phyloP scores from a whole-genome alignment of 2,888 invertebrate genomes.

The Heliconius hortense region DNA sequence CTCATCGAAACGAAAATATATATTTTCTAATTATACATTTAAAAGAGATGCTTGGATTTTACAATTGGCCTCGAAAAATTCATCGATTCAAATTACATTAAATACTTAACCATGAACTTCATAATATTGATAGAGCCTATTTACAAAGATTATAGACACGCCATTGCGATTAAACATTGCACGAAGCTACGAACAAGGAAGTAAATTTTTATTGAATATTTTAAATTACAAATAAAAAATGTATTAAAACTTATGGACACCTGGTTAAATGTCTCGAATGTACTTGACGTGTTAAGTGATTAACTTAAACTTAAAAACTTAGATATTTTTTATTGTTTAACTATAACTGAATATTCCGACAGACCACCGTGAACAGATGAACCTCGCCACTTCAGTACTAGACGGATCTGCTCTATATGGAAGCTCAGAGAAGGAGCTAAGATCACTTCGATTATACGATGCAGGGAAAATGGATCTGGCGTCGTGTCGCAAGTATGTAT shows the following conservation, averaged over 20 bases:
- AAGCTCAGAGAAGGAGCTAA: slow-evolving; percentile 86
- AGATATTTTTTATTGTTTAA: too few species aligned
- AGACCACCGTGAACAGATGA: slow-evolving; percentile 92
- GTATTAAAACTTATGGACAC: neutral
- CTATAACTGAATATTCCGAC: slow-evolving; percentile 32
- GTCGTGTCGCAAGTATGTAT: slow-evolving; percentile 83
- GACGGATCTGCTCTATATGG: slow-evolving; percentile 94
- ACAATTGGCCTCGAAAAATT: neutral
- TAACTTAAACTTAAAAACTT: too few species aligned
- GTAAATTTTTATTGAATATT: neutral
- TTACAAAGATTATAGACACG: slow-evolving; percentile 20
- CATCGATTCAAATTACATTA: neutral
- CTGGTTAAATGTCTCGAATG: neutral
- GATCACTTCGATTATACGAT: slow-evolving; percentile 86
- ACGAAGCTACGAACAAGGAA: slow-evolving; percentile 15
- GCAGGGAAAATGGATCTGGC: slow-evolving; percentile 86
- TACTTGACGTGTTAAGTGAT: neutral
- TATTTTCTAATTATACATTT: neutral
- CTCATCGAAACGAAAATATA: neutral
- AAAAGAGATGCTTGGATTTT: neutral
- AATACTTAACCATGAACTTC: slow-evolving; percentile 21
- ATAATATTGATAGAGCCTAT: slow-evolving; percentile 9
- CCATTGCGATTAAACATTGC: slow-evolving; percentile 11
- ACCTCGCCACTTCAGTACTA: slow-evolving; percentile 90
- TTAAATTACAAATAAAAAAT: neutral